phyloP scores from a whole-genome alignment of 2,113 vertebrate species.

The Mesembrinibis cayennensis region DNA sequence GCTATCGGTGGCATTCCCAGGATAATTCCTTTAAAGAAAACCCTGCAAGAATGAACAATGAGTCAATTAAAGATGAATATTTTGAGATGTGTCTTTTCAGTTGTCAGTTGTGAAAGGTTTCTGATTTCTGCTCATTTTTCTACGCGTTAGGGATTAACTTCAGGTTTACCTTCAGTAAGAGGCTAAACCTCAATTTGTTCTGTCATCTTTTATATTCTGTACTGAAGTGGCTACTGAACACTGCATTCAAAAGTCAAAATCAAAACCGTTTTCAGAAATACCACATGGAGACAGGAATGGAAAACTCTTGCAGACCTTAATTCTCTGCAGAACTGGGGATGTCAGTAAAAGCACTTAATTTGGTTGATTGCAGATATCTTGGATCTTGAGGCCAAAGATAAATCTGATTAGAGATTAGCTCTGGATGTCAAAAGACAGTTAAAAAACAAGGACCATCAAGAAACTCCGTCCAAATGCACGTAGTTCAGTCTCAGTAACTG shows the following conservation, averaged over 20 bases:
- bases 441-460: not conserved
- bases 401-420: not conserved
- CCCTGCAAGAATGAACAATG: not conserved
- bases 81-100: not conserved
- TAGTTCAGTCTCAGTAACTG: not conserved
- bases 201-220: not conserved
- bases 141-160: not conserved
- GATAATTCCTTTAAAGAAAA: not conserved
- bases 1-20: not conserved
- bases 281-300: not conserved
- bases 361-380: not conserved
- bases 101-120: conserved; percentile 7
- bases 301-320: not conserved
- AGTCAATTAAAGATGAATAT: not conserved
- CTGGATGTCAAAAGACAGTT: not conserved
- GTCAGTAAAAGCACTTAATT: not conserved
- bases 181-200: not conserved
- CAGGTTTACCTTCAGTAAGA: not conserved
- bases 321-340: not conserved
- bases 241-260: not conserved
- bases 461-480: rapidly evolving
- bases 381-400: not conserved
- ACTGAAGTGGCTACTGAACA: not conserved
- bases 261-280: not conserved
- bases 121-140: not conserved